Evolutionary conservation across 2,797 vertebrate species (phyloP).

Genomic region (Coregonus sp.): DNA sequence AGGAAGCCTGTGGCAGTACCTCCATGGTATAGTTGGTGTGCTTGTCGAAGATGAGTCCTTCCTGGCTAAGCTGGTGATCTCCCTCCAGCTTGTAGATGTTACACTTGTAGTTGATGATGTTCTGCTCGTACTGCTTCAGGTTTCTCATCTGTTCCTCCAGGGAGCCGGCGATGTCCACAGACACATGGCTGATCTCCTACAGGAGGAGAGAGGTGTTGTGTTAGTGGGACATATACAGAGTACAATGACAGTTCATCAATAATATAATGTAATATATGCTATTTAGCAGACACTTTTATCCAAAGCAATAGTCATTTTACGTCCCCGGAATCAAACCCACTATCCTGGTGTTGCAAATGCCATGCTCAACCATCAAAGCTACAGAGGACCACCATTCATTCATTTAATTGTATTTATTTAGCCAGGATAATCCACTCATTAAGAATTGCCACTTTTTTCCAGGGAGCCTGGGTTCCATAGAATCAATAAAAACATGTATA

Average conservation of each 20-base stretch:
- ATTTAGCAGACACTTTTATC: too few species aligned
- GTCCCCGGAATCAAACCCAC: too few species aligned
- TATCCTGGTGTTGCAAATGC: too few species aligned
- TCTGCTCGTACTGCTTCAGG: conserved; percentile 88
- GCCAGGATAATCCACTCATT: not conserved
- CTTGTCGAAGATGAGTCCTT: conserved; percentile 90
- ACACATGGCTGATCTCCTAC: conserved; percentile 89
- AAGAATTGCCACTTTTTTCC: not conserved
- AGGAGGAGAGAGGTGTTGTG: not conserved
- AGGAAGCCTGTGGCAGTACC: too few species aligned
- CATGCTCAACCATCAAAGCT: too few species aligned
- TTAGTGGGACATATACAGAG: not conserved
- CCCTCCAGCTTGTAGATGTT: conserved; percentile 91
- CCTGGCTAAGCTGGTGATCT: conserved; percentile 91
- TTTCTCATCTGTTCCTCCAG: conserved; percentile 94
- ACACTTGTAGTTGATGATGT: conserved; percentile 90
- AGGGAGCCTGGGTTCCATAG: not conserved
- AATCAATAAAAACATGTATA: not conserved
- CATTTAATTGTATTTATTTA: not conserved
- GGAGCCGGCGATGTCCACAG: conserved; percentile 83
- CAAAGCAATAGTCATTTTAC: too few species aligned
- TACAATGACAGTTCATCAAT: not conserved
- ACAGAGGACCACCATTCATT: not conserved
- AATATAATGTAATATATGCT: not conserved
- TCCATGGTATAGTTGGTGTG: conserved; percentile 82